Evolutionary conservation across 2,113 vertebrate genomes (phyloP).

Genomic region (Calyptomena viridis): DNA sequence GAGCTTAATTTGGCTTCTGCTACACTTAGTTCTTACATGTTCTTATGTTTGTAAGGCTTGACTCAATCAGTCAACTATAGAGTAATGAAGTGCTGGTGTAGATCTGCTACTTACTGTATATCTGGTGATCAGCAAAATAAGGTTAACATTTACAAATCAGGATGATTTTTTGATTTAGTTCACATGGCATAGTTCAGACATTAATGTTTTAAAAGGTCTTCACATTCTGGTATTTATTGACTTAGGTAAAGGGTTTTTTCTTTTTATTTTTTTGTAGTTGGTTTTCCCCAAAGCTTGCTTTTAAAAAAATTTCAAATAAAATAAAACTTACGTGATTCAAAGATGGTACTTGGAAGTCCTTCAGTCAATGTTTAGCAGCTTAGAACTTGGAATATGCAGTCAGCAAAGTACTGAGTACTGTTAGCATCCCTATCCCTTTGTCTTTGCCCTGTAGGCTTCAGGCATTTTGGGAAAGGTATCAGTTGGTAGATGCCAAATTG

Average conservation of each 20-base stretch:
- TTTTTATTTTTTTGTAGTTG: neutral
- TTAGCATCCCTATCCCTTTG: neutral
- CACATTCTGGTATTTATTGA: neutral
- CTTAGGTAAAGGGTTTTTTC: neutral
- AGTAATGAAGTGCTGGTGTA: neutral
- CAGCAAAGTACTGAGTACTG: neutral
- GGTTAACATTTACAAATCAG: neutral
- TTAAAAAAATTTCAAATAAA: neutral
- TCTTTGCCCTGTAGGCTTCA: neutral
- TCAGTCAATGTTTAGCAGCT: neutral
- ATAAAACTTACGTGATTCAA: neutral
- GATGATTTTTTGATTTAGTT: neutral
- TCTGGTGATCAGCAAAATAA: neutral
- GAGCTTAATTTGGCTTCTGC: neutral
- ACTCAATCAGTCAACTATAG: neutral
- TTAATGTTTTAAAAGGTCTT: neutral
- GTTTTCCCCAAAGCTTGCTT: neutral
- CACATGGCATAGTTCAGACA: neutral
- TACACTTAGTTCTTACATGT: neutral
- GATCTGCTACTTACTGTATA: neutral
- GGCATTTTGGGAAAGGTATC: neutral
- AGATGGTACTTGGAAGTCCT: neutral
- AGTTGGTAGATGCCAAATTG: neutral
- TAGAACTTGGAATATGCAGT: neutral
- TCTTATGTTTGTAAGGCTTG: neutral